Conservation (phyloP, 2,888 invertebrate species). For the Ptycholaimellus sp. region DNA sequence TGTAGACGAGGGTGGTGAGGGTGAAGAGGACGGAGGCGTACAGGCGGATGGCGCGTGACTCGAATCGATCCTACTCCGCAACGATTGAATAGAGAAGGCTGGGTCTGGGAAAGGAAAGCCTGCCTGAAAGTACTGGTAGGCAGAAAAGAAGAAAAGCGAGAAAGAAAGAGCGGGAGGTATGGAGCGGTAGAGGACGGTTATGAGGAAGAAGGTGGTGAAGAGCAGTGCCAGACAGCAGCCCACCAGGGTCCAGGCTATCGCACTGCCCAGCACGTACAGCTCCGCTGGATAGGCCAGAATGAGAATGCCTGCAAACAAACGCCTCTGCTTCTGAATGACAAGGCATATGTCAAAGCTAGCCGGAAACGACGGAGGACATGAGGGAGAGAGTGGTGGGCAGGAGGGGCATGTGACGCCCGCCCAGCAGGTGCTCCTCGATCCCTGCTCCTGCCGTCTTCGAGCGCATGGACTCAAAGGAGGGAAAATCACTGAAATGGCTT, state of each 20-base stretch:
- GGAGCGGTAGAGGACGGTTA: background rate
- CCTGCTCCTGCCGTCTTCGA: too few species aligned
- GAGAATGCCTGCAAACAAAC: conserved; percentile 54
- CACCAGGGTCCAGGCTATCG: background rate
- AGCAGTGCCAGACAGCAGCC: background rate
- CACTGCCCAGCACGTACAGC: conserved; percentile 37
- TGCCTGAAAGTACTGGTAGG: background rate
- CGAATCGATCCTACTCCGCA: too few species aligned
- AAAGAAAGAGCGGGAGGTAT: background rate
- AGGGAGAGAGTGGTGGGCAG: conserved; percentile 61
- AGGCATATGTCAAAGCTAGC: too few species aligned
- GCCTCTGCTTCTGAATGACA: too few species aligned
- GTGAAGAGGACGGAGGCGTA: background rate
- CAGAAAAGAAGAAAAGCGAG: background rate
- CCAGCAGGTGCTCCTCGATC: conserved; percentile 60
- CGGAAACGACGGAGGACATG: conserved; percentile 78
- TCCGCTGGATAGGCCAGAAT: conserved; percentile 59
- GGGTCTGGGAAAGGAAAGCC: too few species aligned
- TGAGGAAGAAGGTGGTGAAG: background rate
- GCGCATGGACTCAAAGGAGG: too few species aligned
- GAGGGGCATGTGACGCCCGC: conserved; percentile 52
- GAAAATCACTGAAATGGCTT: too few species aligned
- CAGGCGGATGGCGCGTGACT: background rate
- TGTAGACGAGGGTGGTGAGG: background rate
- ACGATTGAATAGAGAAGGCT: too few species aligned